A percentile compares a stretch with the other conserved stretches of the same genome.
Conservation (phyloP, 2,888 invertebrate species). For the Pantelozetes paolii region DNA sequence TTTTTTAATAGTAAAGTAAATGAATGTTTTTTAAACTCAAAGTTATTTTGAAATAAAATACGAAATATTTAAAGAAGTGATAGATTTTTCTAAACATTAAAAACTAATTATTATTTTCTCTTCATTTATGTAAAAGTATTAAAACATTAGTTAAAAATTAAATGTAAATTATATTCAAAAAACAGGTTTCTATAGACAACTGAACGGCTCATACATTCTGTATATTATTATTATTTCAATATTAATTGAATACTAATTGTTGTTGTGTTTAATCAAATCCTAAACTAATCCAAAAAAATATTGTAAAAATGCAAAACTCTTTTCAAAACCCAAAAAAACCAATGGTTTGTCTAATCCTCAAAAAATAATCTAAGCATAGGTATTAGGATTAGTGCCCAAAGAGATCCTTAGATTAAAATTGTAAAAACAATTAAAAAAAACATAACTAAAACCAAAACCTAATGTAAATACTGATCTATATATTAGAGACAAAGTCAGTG, state of each 20-base stretch:
- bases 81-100: neutral
- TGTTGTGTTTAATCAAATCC: neutral
- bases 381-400: too few relatives aligned
- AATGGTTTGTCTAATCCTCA: too few relatives aligned
- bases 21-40: neutral
- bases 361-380: too few relatives aligned
- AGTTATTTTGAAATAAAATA: neutral
- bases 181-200: conserved; percentile 30
- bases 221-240: neutral
- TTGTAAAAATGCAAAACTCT: neutral
- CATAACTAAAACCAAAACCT: too few relatives aligned
- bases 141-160: neutral
- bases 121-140: neutral
- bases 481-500: too few relatives aligned
- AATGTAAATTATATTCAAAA: neutral
- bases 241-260: neutral
- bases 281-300: neutral
- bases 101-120: neutral
- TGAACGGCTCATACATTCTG: neutral
- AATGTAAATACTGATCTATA: too few relatives aligned
- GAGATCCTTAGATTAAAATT: too few relatives aligned
- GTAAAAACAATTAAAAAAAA: too few relatives aligned
- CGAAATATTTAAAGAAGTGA: conserved; percentile 14
- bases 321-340: too few relatives aligned
- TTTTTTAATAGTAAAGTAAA: neutral